These are phyloP conservation scores for Mesitornis unicolor DNA, from an alignment of 2,113 vertebrate species.

Conservation along the genomic window DNA sequence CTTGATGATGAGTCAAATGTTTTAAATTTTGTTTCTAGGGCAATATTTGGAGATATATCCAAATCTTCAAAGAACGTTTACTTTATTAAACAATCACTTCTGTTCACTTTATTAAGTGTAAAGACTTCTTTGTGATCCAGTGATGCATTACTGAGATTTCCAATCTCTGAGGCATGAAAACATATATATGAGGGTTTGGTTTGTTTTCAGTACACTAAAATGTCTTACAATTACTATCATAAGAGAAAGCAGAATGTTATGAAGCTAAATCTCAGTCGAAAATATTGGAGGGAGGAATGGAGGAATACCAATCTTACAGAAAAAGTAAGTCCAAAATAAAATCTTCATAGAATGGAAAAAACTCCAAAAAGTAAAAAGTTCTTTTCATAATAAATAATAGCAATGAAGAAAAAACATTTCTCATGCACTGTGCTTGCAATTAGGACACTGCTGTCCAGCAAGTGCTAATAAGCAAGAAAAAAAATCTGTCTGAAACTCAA, in stretches of 20 bases:
- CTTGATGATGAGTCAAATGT: neutral
- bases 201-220: neutral
- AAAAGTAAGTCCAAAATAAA: neutral
- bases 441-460: neutral
- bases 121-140: neutral
- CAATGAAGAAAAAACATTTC: neutral
- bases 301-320: neutral
- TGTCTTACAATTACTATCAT: neutral
- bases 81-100: neutral
- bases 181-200: neutral
- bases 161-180: neutral
- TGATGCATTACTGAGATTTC: neutral
- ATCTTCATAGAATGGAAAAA: neutral
- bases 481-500: neutral
- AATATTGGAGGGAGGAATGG: neutral
- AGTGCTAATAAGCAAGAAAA: neutral
- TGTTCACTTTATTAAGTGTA: neutral
- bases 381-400: neutral
- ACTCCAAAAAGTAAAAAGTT: neutral
- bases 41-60: neutral
- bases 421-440: constrained; percentile 10
- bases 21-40: neutral
- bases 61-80: neutral
- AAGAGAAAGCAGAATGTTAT: neutral
- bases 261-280: neutral